Percentiles rank a stretch among this genome's conserved stretches.
phyloP scores from a whole-genome alignment of 2,888 invertebrate genomes.

The Nasonovia ribisnigri region DNA sequence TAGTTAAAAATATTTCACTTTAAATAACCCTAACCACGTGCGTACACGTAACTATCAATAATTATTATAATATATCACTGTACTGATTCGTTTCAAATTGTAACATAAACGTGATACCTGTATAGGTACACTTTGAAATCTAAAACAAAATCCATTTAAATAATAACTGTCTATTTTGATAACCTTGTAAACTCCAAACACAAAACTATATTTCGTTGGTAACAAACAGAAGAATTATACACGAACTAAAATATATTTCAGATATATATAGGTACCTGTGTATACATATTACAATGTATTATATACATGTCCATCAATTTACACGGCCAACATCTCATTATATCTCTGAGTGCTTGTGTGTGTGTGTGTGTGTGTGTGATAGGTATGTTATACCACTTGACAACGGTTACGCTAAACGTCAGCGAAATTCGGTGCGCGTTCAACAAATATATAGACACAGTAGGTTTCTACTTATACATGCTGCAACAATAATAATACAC shows the following conservation, averaged over 20 bases:
- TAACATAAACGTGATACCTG: conserved; percentile 6
- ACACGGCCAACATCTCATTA: conserved; percentile 19
- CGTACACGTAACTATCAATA: neutral
- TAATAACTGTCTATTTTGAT: conserved; percentile 50
- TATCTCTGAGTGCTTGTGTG: too few relatives aligned
- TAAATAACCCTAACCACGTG: neutral
- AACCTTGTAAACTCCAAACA: conserved; percentile 18
- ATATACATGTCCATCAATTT: conserved; percentile 56
- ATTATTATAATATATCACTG: neutral
- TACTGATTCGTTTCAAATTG: neutral
- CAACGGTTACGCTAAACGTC: conserved; percentile 40
- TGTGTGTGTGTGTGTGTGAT: neutral
- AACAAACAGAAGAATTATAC: conserved; percentile 47
- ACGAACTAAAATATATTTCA: conserved; percentile 18
- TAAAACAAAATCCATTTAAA: conserved; percentile 31
- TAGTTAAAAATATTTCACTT: neutral
- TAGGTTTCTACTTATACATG: neutral
- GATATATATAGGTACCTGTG: neutral
- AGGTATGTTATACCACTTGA: conserved; percentile 15
- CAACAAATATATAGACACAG: neutral
- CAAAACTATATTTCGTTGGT: neutral
- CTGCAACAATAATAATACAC: conserved; percentile 45
- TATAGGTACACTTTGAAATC: neutral
- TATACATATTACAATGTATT: neutral
- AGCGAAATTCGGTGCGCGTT: conserved; percentile 50